Evolutionary conservation across 1,140 invertebrate genomes (phyloP), one percentile per base, ranked within the genome.

Genomic region (Druon quercuslanigerum): DNA sequence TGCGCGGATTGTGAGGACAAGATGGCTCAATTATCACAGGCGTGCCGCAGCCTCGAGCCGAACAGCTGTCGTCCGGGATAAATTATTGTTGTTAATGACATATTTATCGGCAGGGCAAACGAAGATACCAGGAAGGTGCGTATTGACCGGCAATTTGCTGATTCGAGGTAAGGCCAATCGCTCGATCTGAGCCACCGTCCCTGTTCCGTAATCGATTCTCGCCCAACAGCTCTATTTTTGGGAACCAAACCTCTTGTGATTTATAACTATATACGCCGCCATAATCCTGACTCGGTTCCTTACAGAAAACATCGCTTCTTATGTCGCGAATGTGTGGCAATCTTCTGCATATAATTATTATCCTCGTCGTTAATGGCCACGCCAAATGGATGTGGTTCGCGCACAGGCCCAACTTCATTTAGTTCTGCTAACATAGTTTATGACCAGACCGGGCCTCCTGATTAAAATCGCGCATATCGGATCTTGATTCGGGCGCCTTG

Each of bases 1-100:
- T 84, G 81, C 78, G 14, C 51, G 76, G 75, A 54, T 73, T 80
- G 75, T 73, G 73, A 71, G n/a, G 72, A 74, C 81, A 75, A 71
- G 82, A 87, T 83, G 84, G 74, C 85, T 88, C 86, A 88, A 88
- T 88, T 88, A 88, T 87, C 82, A 81, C 79, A 46, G 71, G n/a
- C 50, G 52, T 72, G 8, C 33, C 70, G 51, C 73, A 72, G 76
- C 74, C 73, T 54, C 76, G 57, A 70, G 77, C 72, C 50, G 74
- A 73, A 76, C 66, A 33, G 71, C 82, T 71, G 75, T 81, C 76
- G 73, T 51, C 54, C 19, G 33, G 70, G 72, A 75, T 88, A 88
- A 88, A 88, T 87, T 87, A 87, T 87, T 81, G 71, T 85, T 77
- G 66, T 80, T 87, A 87, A 87, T 85, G 84, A 84, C 82, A 86